Percentiles rank a stretch among this genome's conserved stretches.
Evolutionary conservation across 2,888 invertebrate genomes (phyloP).

Genomic region (Neria commutata): DNA sequence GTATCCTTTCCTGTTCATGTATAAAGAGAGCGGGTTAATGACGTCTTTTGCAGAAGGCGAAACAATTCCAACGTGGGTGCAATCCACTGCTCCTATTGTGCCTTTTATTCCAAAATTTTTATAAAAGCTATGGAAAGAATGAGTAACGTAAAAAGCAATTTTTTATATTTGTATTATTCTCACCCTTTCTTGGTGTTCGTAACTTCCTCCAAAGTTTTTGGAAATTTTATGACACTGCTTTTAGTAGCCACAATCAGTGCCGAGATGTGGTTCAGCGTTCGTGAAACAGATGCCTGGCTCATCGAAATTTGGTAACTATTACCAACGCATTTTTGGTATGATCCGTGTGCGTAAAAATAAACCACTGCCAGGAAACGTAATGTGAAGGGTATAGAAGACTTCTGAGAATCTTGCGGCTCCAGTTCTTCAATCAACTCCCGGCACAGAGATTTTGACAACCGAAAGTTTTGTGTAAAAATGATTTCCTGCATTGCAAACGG

Average conservation of each 20-base stretch:
- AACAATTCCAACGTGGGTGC: slow-evolving; percentile 1
- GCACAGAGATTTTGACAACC: neutral
- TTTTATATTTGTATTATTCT: too few relatives aligned
- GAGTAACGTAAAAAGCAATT: too few relatives aligned
- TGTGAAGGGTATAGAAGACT: neutral
- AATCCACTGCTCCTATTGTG: neutral
- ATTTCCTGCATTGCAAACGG: neutral
- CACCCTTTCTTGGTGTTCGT: too few relatives aligned
- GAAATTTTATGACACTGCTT: neutral
- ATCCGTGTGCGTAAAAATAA: slow-evolving; percentile 4
- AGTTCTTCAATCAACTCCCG: neutral
- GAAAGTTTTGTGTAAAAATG: neutral
- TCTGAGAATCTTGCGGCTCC: neutral
- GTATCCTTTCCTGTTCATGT: slow-evolving; percentile 1
- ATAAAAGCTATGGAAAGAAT: neutral
- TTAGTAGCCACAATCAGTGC: neutral
- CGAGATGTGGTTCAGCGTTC: neutral
- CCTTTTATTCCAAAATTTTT: neutral
- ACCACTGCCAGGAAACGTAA: neutral
- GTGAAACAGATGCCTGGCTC: neutral
- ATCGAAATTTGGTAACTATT: neutral
- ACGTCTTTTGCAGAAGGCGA: neutral
- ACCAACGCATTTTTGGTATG: slow-evolving; percentile 8
- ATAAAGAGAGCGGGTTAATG: too few relatives aligned
- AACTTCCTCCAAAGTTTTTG: neutral